Conservation (phyloP, 2,113 vertebrate genomes). For the Bungarus multicinctus region DNA sequence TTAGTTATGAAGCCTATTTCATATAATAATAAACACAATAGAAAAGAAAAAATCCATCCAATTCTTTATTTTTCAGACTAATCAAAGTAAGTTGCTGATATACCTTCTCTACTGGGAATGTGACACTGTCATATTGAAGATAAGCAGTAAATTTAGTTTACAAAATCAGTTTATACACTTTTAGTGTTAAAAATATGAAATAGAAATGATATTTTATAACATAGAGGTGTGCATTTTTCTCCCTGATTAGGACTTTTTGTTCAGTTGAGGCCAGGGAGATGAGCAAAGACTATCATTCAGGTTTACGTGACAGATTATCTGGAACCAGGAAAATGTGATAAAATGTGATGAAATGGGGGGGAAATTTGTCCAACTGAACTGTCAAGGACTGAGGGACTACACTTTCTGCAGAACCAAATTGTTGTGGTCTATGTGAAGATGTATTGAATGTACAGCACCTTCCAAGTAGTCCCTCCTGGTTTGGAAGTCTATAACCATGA, state of each 20-base stretch:
- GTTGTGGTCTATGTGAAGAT: not conserved
- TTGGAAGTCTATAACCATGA: not conserved
- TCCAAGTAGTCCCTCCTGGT: not conserved
- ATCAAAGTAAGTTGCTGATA: conserved; percentile 5
- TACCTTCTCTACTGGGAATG: conserved; percentile 36
- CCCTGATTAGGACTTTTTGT: conserved; percentile 22
- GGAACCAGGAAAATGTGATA: not conserved
- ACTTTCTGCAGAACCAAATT: not conserved
- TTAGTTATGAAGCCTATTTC: not conserved
- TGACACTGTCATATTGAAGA: conserved; percentile 23
- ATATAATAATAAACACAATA: not conserved
- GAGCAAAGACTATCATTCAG: not conserved
- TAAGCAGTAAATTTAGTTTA: conserved; percentile 45
- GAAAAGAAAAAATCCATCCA: not conserved
- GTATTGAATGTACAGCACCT: not conserved
- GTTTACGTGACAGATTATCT: not conserved
- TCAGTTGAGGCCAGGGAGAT: not conserved
- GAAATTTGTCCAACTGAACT: not conserved
- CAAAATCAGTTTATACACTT: conserved; percentile 24
- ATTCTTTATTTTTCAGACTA: conserved; percentile 34
- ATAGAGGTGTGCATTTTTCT: conserved; percentile 42
- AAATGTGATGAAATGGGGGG: not conserved
- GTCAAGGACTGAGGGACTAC: not conserved
- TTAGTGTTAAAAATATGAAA: conserved; percentile 28
- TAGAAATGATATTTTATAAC: conserved; percentile 42